Evolutionary conservation across 2,797 vertebrate species (phyloP).

Genomic region (Mionectes olivaceus): DNA sequence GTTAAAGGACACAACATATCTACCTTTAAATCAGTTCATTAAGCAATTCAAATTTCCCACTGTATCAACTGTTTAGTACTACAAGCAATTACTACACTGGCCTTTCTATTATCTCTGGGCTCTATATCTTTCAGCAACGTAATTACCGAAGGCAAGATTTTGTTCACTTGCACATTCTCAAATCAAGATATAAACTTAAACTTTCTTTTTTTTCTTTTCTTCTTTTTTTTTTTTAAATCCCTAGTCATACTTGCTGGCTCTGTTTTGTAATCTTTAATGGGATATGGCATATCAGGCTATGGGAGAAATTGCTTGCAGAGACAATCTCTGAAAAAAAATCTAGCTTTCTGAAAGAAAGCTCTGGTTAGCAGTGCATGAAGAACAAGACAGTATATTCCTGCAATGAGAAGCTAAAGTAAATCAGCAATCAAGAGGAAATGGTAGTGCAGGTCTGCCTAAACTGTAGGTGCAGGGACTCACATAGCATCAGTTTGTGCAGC

Average conservation of each 20-base stretch:
- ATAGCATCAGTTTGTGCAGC: background rate
- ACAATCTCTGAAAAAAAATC: background rate
- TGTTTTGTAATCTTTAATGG: conserved; percentile 62
- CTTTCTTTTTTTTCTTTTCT: background rate
- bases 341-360: conserved; percentile 34
- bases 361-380: background rate
- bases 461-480: background rate
- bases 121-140: conserved; percentile 57
- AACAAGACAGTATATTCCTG: background rate
- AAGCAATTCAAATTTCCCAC: conserved; percentile 43
- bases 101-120: conserved; percentile 52
- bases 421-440: background rate
- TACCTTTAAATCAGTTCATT: conserved; percentile 60
- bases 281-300: conserved; percentile 43
- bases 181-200: conserved; percentile 44
- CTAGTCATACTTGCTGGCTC: conserved; percentile 40
- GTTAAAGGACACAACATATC: conserved; percentile 20
- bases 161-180: conserved; percentile 45
- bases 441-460: background rate
- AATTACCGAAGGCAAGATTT: conserved; percentile 41
- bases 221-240: background rate
- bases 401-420: conserved; percentile 20
- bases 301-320: conserved; percentile 41
- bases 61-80: conserved; percentile 57
- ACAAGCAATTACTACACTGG: conserved; percentile 55